Percentiles rank a stretch among this genome's conserved stretches.
These are phyloP conservation scores for Serrognathus titanus DNA, from an alignment of 2,888 invertebrate genomes.

Conservation along the genomic window DNA sequence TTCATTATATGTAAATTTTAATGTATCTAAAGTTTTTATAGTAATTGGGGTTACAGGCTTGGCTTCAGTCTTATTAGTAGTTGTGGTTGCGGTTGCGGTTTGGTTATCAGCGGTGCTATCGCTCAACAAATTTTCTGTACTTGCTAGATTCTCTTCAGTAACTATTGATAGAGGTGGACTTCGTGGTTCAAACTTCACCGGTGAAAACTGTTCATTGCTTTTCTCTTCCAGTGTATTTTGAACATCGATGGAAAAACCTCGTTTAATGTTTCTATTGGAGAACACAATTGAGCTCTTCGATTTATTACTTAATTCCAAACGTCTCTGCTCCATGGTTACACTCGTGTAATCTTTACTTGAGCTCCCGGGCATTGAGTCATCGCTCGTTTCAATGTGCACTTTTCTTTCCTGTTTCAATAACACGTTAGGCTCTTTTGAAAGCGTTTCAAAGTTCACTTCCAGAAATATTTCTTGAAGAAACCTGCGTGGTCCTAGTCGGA, in stretches of 20 bases:
- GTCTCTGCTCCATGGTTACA: conserved; percentile 15
- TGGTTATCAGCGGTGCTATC: conserved; percentile 9
- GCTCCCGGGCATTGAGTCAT: conserved; percentile 14
- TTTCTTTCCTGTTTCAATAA: conserved; percentile 42
- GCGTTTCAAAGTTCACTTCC: conserved; percentile 72
- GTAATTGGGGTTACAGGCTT: conserved; percentile 29
- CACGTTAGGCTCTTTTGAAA: conserved; percentile 53
- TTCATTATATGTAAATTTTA: conserved; percentile 57
- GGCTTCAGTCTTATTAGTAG: conserved; percentile 26
- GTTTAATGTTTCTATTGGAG: conserved; percentile 22
- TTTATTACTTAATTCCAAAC: conserved; percentile 13
- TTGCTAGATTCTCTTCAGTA: conserved; percentile 45
- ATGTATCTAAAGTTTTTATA: conserved; percentile 44
- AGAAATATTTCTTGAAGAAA: conserved; percentile 92
- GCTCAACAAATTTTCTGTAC: conserved; percentile 46
- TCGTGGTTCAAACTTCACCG: conserved; percentile 27
- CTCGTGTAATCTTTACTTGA: conserved; percentile 13
- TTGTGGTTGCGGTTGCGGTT: conserved; percentile 7
- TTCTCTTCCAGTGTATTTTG: conserved; percentile 12
- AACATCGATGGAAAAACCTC: conserved; percentile 22
- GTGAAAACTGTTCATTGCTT: conserved; percentile 20
- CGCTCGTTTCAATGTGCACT: conserved; percentile 14
- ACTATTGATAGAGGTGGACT: conserved; percentile 49
- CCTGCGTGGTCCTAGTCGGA: conserved; percentile 77
- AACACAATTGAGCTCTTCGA: conserved; percentile 4